Conservation (phyloP, 2,113 vertebrate species). For the Puntigrus tetrazona region DNA sequence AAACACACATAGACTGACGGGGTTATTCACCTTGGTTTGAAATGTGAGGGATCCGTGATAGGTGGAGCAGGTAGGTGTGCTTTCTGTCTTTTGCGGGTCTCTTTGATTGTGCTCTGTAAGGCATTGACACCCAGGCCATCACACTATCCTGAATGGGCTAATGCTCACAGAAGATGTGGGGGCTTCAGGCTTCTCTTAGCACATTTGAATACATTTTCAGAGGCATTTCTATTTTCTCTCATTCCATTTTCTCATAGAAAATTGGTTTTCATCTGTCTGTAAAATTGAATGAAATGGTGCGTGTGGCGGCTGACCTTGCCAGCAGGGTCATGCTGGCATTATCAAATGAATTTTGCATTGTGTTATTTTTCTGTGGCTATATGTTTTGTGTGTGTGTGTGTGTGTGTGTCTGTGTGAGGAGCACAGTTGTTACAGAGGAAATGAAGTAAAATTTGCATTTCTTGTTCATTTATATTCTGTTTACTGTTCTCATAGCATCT, state of each 20-base stretch:
- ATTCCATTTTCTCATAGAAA: constrained; percentile 46
- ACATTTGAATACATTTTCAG: constrained; percentile 37
- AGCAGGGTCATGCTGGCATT: constrained; percentile 15
- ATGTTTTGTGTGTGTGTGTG: too few species aligned
- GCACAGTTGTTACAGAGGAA: neutral
- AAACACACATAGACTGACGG: constrained; percentile 23
- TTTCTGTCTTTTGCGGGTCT: constrained; percentile 48
- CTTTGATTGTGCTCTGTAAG: constrained; percentile 33
- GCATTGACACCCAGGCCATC: constrained; percentile 42
- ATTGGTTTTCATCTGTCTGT: constrained; percentile 43
- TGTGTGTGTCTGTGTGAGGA: constrained; percentile 38
- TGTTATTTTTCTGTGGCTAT: constrained; percentile 40
- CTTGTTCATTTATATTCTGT: constrained; percentile 6
- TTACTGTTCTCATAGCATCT: constrained; percentile 20
- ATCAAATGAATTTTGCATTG: constrained; percentile 46
- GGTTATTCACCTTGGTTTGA: constrained; percentile 11
- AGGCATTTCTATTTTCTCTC: constrained; percentile 39
- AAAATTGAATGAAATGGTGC: constrained; percentile 53
- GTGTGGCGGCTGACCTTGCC: constrained; percentile 14
- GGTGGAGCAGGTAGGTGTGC: constrained; percentile 59
- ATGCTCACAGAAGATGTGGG: constrained; percentile 29
- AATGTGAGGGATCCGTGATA: constrained; percentile 42
- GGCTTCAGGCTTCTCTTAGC: constrained; percentile 37
- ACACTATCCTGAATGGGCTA: constrained; percentile 42
- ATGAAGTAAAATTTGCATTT: neutral